Base-by-base conservation (phyloP, 2,113 vertebrate genomes). In the Nycticebus coucang region DNA sequence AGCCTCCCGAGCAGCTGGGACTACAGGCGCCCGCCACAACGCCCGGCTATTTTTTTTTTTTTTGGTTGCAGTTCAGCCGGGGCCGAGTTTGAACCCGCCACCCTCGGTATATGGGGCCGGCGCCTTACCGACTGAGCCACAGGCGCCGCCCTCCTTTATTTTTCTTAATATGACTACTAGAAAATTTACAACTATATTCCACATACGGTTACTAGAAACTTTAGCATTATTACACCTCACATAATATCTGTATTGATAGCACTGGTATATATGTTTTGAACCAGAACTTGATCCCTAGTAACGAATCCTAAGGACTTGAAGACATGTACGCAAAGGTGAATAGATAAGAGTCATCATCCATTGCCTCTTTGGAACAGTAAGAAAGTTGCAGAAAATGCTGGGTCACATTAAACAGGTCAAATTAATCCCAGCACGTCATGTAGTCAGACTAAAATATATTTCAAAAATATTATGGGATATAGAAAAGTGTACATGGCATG, bases 221-320 rank as follows among this genome's bases (percentile, higher is more conserved):
- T 12, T 9, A 19, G 13, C 21, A 17, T 28, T 21, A 26, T 1
- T 33, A 19, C 26, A 10, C 2, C 53, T 89, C 11, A 0, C 6
- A 0, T 11, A 15, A 1, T 1, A 4, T 55, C 64, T 37, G n/a
- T 10, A 0, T 30, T 15, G 45, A 19, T 7, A 12, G 74, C 0
- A 0, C 33, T 15, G 15, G n/a, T 4, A 17, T 14, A 14, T 30
- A 24, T 3, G 53, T 19, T 88, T 12, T 17, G 7, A 30, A 72
- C 5, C 28, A 87, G 83, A 80, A 75, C 24, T 2, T 9, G 21
- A n/a, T 79, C 41, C 77, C 66, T 9, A 7, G 93, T 55, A 86
- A 33, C 1, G 5, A 50, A 17, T 19, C 7, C 74, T 2, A 19
- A 77, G 37, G 30, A 66, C 30, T 14, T 4, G 19, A 19, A 79